Percentiles rank a stretch among this genome's conserved stretches.
Evolutionary conservation across 2,888 invertebrate genomes (phyloP).

Genomic region (Parthenolecanium corni): DNA sequence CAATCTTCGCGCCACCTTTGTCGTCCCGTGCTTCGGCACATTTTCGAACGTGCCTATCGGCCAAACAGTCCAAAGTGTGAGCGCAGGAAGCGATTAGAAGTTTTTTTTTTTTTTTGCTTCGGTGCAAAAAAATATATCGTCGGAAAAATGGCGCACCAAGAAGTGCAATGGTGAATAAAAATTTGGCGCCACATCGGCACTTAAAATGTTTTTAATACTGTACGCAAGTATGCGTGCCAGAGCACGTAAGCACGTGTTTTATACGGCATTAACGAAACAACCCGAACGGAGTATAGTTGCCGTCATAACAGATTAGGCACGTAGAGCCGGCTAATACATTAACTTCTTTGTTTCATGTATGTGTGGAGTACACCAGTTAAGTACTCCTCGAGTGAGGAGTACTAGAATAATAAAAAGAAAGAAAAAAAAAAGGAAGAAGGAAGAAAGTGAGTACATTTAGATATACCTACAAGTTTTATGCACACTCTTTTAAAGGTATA

Average conservation of each 20-base stretch:
- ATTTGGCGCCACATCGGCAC: constrained; percentile 19
- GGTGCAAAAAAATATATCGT: neutral
- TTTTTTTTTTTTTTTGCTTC: too few species aligned
- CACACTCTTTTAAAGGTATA: too few species aligned
- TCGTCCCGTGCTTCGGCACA: too few species aligned
- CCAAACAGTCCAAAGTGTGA: too few species aligned
- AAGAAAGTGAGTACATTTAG: too few species aligned
- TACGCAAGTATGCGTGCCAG: constrained; percentile 10
- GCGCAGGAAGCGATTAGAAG: too few species aligned
- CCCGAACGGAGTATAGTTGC: neutral
- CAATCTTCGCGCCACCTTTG: too few species aligned
- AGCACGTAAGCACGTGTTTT: constrained; percentile 25
- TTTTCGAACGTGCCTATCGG: too few species aligned
- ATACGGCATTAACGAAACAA: neutral
- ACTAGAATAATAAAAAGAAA: neutral
- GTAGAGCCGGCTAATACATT: constrained; percentile 21
- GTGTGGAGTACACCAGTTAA: constrained; percentile 15
- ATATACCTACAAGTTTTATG: too few species aligned
- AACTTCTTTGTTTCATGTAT: constrained; percentile 21
- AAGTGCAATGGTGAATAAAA: neutral
- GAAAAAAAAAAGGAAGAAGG: too few species aligned
- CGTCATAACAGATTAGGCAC: constrained; percentile 19
- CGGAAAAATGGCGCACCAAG: neutral
- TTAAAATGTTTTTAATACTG: constrained; percentile 13
- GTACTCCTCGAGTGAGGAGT: constrained; percentile 3